These are phyloP conservation scores for Syrista parreyssii DNA, from an alignment of 2,888 invertebrate species.

Conservation along the genomic window DNA sequence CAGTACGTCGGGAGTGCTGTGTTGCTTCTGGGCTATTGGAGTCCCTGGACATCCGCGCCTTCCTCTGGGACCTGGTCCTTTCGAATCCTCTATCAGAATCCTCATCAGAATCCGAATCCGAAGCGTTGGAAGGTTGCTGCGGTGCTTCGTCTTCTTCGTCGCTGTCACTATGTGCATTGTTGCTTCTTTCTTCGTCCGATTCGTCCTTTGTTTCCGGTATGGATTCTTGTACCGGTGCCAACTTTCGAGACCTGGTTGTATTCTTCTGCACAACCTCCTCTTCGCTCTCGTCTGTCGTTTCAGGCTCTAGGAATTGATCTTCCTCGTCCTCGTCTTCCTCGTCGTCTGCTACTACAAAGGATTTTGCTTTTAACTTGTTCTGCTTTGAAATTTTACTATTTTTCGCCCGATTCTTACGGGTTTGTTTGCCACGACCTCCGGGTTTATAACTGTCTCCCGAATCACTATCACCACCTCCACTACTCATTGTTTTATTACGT, in stretches of 20 bases:
- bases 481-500: constrained; percentile 48
- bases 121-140: constrained; percentile 29
- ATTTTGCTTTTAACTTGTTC: constrained; percentile 18
- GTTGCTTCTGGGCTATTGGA: constrained; percentile 33
- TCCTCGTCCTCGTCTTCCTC: constrained; percentile 48
- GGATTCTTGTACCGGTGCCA: constrained; percentile 26
- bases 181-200: constrained; percentile 33
- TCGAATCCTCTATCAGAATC: constrained; percentile 39
- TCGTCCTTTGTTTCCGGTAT: constrained; percentile 28
- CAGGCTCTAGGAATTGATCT: constrained; percentile 33
- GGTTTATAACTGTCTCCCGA: constrained; percentile 72
- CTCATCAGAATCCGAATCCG: constrained; percentile 35
- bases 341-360: constrained; percentile 43
- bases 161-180: constrained; percentile 34
- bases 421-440: constrained; percentile 58
- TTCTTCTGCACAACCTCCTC: constrained; percentile 45
- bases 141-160: constrained; percentile 30
- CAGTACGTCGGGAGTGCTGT: constrained; percentile 40
- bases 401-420: constrained; percentile 53
- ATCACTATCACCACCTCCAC: constrained; percentile 62
- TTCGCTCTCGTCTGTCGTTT: constrained; percentile 40
- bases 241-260: constrained; percentile 42
- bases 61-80: constrained; percentile 39
- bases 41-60: constrained; percentile 32
- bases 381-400: constrained; percentile 43